Conservation (phyloP, 1,140 invertebrate species). For the Globodera rostochiensis region DNA sequence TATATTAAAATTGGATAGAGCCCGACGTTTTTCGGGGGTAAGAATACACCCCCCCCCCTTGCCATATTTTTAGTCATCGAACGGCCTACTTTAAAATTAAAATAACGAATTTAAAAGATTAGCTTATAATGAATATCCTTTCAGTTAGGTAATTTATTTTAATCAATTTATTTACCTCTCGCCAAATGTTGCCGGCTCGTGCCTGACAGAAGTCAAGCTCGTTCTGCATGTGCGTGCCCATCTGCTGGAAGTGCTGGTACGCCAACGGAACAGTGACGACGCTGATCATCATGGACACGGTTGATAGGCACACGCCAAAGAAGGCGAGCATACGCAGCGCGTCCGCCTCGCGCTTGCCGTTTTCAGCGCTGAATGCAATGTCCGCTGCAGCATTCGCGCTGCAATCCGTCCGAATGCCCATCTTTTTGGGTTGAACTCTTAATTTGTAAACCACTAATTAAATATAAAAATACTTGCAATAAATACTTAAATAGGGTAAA, state of each 20-base stretch:
- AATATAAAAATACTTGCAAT: too few species aligned
- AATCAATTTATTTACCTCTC: constrained; percentile 46
- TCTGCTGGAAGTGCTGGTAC: constrained; percentile 51
- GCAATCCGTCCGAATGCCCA: background rate
- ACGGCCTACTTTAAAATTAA: too few species aligned
- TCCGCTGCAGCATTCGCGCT: background rate
- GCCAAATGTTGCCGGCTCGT: constrained; percentile 59
- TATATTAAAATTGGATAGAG: too few species aligned
- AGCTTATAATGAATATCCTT: too few species aligned
- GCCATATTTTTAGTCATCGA: too few species aligned
- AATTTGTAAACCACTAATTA: background rate
- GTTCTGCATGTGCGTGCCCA: constrained; percentile 59
- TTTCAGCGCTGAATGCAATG: background rate
- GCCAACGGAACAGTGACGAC: constrained; percentile 57
- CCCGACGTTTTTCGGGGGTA: too few species aligned
- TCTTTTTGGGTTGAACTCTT: background rate
- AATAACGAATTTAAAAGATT: too few species aligned
- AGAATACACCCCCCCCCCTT: too few species aligned
- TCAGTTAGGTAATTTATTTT: too few species aligned
- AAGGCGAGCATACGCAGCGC: background rate
- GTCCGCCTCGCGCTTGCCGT: background rate
- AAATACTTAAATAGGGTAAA: too few species aligned
- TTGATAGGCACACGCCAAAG: background rate
- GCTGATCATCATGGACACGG: constrained; percentile 38
- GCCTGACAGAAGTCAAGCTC: constrained; percentile 61